These are phyloP conservation scores for Scaptomyza reducta DNA, from an alignment of 2,888 invertebrate genomes.

Conservation along the genomic window DNA sequence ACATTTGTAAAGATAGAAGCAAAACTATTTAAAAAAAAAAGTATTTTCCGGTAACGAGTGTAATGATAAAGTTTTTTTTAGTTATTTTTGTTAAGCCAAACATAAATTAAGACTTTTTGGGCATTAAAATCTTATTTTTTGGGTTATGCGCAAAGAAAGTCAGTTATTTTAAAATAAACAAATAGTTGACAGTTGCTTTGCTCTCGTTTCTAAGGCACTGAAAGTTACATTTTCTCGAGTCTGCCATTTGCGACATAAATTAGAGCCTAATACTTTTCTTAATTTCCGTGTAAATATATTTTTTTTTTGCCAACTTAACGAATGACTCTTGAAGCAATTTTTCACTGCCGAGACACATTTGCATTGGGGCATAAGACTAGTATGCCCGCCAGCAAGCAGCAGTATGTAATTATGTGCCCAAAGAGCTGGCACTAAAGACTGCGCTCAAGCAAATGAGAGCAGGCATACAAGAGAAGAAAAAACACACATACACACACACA, in stretches of 20 bases:
- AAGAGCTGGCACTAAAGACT: constrained; percentile 52
- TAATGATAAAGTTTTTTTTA: too few relatives aligned
- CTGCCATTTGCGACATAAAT: constrained; percentile 34
- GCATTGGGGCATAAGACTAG: constrained; percentile 29
- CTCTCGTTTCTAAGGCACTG: not conserved
- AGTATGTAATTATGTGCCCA: constrained; percentile 66
- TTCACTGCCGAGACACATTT: constrained; percentile 50
- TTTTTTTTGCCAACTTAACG: constrained; percentile 27
- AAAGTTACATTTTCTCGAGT: constrained; percentile 12
- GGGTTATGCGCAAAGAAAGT: not conserved
- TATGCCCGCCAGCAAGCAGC: constrained; percentile 7
- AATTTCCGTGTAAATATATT: constrained; percentile 18
- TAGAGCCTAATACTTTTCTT: constrained; percentile 11
- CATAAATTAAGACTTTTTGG: too few relatives aligned
- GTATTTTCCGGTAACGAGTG: too few relatives aligned
- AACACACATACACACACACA: constrained; percentile 3
- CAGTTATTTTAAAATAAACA: too few relatives aligned
- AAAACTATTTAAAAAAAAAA: too few relatives aligned
- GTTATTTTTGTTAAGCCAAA: too few relatives aligned
- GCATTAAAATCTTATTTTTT: not conserved
- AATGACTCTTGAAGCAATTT: constrained; percentile 51
- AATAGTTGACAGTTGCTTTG: constrained; percentile 4
- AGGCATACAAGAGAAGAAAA: constrained; percentile 29
- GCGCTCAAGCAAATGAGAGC: constrained; percentile 69
- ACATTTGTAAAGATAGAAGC: too few relatives aligned